Conservation (phyloP, 2,113 vertebrate genomes). For the Mus spicilegus region DNA sequence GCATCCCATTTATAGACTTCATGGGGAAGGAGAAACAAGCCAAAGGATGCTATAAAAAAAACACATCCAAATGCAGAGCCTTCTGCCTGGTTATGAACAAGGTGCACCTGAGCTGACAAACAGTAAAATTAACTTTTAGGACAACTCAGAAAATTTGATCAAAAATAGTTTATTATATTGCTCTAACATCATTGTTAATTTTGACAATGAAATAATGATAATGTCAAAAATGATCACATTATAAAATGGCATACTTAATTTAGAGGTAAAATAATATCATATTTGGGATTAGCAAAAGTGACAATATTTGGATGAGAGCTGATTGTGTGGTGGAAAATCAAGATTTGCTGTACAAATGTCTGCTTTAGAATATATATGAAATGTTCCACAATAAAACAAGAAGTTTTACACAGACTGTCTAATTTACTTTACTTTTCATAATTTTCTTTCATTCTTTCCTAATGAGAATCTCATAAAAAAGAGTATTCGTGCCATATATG, state of each 20-base stretch:
- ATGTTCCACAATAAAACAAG: not conserved
- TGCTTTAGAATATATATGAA: slow-evolving; percentile 21
- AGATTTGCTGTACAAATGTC: not conserved
- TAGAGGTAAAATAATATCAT: not conserved
- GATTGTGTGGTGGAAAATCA: not conserved
- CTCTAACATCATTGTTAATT: not conserved
- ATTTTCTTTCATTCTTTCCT: slow-evolving; percentile 11
- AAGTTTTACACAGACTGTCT: not conserved
- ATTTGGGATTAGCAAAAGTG: not conserved
- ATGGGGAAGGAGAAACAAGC: not conserved
- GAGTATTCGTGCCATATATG: not conserved
- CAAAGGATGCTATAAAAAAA: not conserved
- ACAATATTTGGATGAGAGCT: not conserved
- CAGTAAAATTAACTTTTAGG: not conserved
- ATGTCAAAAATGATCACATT: slow-evolving; percentile 15
- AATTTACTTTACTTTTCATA: slow-evolving; percentile 29
- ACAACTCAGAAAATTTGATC: slow-evolving; percentile 11
- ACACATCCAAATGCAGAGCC: not conserved
- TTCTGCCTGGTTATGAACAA: not conserved
- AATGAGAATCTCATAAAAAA: slow-evolving; percentile 3
- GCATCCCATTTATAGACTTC: not conserved
- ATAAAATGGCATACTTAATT: not conserved
- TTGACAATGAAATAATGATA: not conserved
- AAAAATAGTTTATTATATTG: not conserved
- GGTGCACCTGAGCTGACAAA: not conserved